Conservation (phyloP, 2,797 vertebrate species). For the Monodelphis domestica region DNA sequence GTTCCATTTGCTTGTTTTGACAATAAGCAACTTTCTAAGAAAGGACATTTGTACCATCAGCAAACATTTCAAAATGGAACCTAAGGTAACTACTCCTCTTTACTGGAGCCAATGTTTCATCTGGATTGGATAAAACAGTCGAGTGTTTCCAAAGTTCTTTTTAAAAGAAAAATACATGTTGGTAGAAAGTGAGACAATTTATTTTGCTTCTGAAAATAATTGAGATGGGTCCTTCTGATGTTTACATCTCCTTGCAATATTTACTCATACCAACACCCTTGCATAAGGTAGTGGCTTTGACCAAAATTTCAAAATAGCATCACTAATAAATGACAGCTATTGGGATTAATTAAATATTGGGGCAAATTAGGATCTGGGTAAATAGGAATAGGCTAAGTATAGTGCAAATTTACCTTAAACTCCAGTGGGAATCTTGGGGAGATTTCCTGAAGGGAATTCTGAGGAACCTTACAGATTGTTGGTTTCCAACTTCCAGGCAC, state of each 20-base stretch:
- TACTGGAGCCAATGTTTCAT: constrained; percentile 64
- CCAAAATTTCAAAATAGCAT: background rate
- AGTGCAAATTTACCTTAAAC: too few species aligned
- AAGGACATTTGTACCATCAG: constrained; percentile 57
- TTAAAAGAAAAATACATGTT: constrained; percentile 66
- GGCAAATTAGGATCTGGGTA: too few species aligned
- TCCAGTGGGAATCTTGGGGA: too few species aligned
- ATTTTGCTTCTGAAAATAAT: constrained; percentile 14
- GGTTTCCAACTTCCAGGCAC: too few species aligned
- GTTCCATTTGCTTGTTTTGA: constrained; percentile 69
- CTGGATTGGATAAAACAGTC: constrained; percentile 70
- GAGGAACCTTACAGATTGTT: too few species aligned
- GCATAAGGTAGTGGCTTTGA: background rate
- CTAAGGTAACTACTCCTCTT: constrained; percentile 72
- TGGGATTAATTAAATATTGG: too few species aligned
- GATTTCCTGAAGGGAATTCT: too few species aligned
- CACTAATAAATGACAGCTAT: background rate
- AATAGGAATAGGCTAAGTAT: too few species aligned
- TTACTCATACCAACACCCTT: background rate
- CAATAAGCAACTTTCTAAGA: constrained; percentile 63
- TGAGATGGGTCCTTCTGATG: background rate
- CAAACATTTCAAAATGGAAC: constrained; percentile 71
- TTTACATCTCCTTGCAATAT: background rate
- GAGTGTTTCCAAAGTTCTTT: constrained; percentile 70
- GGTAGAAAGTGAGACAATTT: constrained; percentile 51